Evolutionary conservation across 2,888 invertebrate species (phyloP).

Genomic region (Linnaemya tessellans): DNA sequence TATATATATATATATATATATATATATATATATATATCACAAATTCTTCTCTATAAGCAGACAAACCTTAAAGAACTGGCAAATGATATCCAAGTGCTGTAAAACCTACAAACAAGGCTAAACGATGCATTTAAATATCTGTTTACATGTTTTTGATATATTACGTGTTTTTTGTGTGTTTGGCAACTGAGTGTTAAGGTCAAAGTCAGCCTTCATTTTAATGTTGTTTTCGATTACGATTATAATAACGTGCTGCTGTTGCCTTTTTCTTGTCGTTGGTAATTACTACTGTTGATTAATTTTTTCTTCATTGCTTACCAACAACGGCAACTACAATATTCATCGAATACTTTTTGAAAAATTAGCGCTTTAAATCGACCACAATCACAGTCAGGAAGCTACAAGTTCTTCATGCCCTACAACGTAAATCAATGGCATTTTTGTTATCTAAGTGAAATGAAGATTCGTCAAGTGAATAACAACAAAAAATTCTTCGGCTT

Average conservation of each 20-base stretch:
- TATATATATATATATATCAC: too few species aligned
- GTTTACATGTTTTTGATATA: constrained; percentile 2
- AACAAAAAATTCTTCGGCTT: neutral
- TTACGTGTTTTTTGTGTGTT: constrained; percentile 37
- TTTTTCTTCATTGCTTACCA: neutral
- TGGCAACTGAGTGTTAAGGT: constrained; percentile 73
- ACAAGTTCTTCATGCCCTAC: neutral
- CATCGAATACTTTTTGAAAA: neutral
- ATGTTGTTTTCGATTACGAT: constrained; percentile 28
- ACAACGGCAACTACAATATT: neutral
- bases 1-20: too few species aligned
- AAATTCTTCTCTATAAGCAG: too few species aligned
- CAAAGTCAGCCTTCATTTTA: constrained; percentile 78
- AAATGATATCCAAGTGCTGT: constrained; percentile 16
- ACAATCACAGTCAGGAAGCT: neutral
- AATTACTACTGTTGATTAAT: constrained; percentile 75
- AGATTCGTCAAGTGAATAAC: neutral
- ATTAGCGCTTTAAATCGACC: neutral
- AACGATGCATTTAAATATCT: neutral
- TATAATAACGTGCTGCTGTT: constrained; percentile 15
- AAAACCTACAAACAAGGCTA: neutral
- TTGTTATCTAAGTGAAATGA: neutral
- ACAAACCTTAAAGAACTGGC: constrained; percentile 4
- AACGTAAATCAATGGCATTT: neutral
- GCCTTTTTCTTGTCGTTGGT: constrained; percentile 65